Percentiles rank a stretch among this genome's conserved stretches.
Conservation (phyloP, 2,113 vertebrate species). For the Eulemur rufifrons region DNA sequence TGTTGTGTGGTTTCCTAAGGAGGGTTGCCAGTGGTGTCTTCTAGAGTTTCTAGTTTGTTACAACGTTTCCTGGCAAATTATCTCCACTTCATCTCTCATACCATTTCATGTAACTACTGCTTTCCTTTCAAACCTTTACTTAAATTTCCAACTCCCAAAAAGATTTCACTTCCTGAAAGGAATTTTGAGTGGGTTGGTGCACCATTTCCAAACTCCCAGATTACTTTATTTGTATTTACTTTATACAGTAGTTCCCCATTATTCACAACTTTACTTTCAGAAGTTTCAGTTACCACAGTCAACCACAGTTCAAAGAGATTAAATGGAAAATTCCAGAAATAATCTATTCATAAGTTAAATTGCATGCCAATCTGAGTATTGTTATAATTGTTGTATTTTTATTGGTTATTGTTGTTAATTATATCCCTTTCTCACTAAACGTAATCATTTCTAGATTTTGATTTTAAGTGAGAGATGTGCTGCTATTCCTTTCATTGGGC, state of each 20-base stretch:
- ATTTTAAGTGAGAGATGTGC: no score
- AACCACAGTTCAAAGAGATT: background rate
- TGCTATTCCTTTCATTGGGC: no score
- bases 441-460: background rate
- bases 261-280: background rate
- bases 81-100: no score
- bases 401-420: background rate
- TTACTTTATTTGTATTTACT: background rate
- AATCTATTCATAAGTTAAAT: background rate
- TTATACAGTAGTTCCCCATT: background rate
- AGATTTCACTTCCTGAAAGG: background rate
- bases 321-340: background rate
- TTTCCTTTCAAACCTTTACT: background rate
- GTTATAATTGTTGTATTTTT: background rate
- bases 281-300: background rate
- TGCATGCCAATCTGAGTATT: background rate
- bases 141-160: background rate
- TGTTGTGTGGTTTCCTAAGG: background rate
- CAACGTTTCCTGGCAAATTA: background rate
- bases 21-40: background rate
- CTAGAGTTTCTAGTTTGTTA: background rate
- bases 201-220: background rate
- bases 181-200: background rate
- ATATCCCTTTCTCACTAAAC: background rate
- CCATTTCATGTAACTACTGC: background rate